These are phyloP conservation scores for Potamilus streckersoni DNA, from an alignment of 1,140 invertebrate species.

Conservation along the genomic window DNA sequence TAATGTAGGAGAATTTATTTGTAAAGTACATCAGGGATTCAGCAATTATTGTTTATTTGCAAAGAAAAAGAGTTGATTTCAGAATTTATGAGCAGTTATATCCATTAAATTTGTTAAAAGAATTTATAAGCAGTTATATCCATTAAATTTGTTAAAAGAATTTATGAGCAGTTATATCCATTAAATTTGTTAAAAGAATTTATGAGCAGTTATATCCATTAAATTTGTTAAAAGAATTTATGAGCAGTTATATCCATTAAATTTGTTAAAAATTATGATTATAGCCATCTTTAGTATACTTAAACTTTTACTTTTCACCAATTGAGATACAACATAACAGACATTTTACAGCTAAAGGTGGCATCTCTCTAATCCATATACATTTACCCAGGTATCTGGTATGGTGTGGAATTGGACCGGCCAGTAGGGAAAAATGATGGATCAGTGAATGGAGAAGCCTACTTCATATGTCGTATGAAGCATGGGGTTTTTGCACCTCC, in stretches of 20 bases:
- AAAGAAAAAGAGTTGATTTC: not conserved
- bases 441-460: constrained; percentile 82
- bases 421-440: constrained; percentile 98
- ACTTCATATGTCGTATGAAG: constrained; percentile 67
- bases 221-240: too few relatives aligned
- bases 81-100: not conserved
- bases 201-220: not conserved
- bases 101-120: not conserved
- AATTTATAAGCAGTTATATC: too few relatives aligned
- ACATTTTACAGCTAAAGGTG: too few relatives aligned
- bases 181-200: not conserved
- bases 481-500: constrained; percentile 70
- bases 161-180: too few relatives aligned
- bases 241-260: not conserved
- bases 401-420: constrained; percentile 94
- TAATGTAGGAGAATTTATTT: not conserved
- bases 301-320: too few relatives aligned
- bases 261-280: not conserved
- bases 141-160: not conserved
- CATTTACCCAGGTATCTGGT: constrained; percentile 91
- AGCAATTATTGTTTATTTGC: not conserved
- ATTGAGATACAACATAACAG: too few relatives aligned
- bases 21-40: not conserved
- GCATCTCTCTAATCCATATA: too few relatives aligned
- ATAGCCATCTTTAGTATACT: not conserved